Evolutionary conservation across 1,140 invertebrate genomes (phyloP).

Genomic region (Achroia grisella): DNA sequence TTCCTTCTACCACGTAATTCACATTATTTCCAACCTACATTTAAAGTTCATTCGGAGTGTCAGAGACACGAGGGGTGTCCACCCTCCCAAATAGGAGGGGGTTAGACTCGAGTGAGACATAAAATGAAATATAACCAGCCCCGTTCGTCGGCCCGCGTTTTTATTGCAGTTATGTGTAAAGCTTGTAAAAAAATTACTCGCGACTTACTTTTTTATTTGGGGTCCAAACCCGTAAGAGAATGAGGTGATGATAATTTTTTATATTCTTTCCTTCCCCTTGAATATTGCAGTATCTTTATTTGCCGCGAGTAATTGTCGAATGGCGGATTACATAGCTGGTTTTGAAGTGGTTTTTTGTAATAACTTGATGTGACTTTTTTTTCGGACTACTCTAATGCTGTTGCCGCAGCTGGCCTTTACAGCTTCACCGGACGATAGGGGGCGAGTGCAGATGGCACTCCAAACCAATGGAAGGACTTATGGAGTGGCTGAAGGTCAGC

Average conservation of each 20-base stretch:
- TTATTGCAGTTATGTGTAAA: constrained; percentile 55
- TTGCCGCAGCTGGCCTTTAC: too few relatives aligned
- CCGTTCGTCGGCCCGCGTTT: constrained; percentile 34
- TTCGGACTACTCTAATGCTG: too few relatives aligned
- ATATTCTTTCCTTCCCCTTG: constrained; percentile 19
- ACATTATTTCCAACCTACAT: constrained; percentile 36
- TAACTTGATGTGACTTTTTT: too few relatives aligned
- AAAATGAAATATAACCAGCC: constrained; percentile 47
- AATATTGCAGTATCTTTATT: constrained; percentile 41
- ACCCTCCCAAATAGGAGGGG: constrained; percentile 5
- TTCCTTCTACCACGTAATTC: constrained; percentile 21
- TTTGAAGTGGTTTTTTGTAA: too few relatives aligned
- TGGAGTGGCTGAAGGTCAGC: too few relatives aligned
- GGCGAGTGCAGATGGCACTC: too few relatives aligned
- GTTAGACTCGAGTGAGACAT: constrained; percentile 13
- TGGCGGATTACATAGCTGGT: constrained; percentile 14
- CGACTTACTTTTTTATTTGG: constrained; percentile 53
- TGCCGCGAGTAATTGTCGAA: constrained; percentile 21
- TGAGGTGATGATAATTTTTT: constrained; percentile 56
- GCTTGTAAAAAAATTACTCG: constrained; percentile 60
- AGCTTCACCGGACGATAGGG: too few relatives aligned
- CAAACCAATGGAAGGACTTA: too few relatives aligned
- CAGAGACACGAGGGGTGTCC: constrained; percentile 13
- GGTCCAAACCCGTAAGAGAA: constrained; percentile 8
- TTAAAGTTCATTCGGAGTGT: constrained; percentile 53